Percentiles rank a stretch among this genome's conserved stretches.
Conservation (phyloP, 2,888 invertebrate species). For the Eueremaeus valkanovi region DNA sequence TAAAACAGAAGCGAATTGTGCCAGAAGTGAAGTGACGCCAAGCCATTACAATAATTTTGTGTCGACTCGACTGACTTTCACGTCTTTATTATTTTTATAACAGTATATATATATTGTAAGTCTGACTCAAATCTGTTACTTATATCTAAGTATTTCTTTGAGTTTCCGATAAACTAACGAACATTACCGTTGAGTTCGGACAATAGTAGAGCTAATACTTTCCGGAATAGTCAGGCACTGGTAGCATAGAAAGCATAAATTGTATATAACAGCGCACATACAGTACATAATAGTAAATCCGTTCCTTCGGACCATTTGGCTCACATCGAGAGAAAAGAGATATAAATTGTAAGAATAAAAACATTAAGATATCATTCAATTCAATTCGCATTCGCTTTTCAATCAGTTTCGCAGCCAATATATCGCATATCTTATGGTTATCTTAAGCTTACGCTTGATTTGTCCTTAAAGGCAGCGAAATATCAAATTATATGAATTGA, state of each 20-base stretch:
- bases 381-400: neutral
- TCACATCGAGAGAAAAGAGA: neutral
- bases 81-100: slow-evolving; percentile 22
- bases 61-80: slow-evolving; percentile 25
- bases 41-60: slow-evolving; percentile 23
- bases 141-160: slow-evolving; percentile 19
- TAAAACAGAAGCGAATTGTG: too few species aligned
- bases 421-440: neutral
- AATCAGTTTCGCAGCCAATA: slow-evolving; percentile 2
- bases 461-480: neutral
- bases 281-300: slow-evolving; percentile 1
- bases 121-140: slow-evolving; percentile 15
- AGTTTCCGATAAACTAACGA: slow-evolving; percentile 9
- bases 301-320: slow-evolving; percentile 28
- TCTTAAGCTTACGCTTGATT: slow-evolving; percentile 19
- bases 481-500: neutral
- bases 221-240: slow-evolving; percentile 26
- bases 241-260: slow-evolving; percentile 14
- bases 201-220: slow-evolving; percentile 8
- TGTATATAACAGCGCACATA: neutral
- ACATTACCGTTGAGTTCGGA: slow-evolving; percentile 22
- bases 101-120: too few species aligned
- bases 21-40: too few species aligned
- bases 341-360: neutral
- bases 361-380: neutral